Percentiles rank a stretch among this genome's conserved stretches.
phyloP scores from a whole-genome alignment of 2,888 invertebrate genomes.

The Bhutanitis thaidina region DNA sequence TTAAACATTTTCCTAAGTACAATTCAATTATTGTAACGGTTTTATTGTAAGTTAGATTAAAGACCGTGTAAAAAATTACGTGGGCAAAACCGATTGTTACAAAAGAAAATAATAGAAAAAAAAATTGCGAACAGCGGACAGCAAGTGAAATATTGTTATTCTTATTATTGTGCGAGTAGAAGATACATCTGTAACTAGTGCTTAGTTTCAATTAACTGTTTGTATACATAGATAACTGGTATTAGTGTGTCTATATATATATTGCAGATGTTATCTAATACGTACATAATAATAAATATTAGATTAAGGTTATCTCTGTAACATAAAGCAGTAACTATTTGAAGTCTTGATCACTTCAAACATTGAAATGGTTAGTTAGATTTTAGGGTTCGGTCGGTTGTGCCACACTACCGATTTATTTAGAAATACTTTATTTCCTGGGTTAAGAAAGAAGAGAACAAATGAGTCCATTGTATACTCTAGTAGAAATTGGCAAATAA shows the following conservation, averaged over 20 bases:
- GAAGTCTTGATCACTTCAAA: constrained; percentile 3
- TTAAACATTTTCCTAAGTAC: constrained; percentile 58
- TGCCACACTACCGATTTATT: constrained; percentile 20
- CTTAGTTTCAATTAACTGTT: constrained; percentile 4
- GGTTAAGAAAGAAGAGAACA: constrained; percentile 47
- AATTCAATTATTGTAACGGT: constrained; percentile 61
- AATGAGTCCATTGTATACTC: constrained; percentile 44
- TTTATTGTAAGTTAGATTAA: constrained; percentile 59
- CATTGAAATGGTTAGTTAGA: constrained; percentile 4
- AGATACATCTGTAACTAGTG: neutral
- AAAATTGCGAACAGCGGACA: neutral
- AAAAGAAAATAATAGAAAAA: neutral
- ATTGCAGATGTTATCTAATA: constrained; percentile 20
- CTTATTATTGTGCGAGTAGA: constrained; percentile 1
- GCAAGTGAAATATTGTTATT: constrained; percentile 6
- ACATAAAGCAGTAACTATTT: constrained; percentile 7
- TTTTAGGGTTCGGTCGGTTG: constrained; percentile 19
- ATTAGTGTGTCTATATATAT: constrained; percentile 18
- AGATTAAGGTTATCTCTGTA: constrained; percentile 15
- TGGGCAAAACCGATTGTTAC: constrained; percentile 18
- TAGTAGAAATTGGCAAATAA: constrained; percentile 35
- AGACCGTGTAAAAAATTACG: constrained; percentile 30
- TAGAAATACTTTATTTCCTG: constrained; percentile 38
- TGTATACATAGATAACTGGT: constrained; percentile 9
- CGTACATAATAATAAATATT: constrained; percentile 20